Conservation (phyloP, 1,140 invertebrate genomes). For the Zaprionus kolodkinae region DNA sequence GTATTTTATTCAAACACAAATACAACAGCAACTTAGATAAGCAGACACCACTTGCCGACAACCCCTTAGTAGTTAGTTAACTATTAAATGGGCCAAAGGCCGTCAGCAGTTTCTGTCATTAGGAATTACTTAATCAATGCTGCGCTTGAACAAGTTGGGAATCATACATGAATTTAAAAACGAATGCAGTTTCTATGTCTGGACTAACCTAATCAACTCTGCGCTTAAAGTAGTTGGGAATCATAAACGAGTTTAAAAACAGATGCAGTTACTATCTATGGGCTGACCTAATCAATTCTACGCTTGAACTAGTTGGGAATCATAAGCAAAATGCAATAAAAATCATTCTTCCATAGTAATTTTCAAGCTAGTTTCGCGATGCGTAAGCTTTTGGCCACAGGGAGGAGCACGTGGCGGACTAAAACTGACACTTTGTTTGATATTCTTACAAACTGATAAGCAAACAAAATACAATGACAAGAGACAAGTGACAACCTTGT, state of each 20-base stretch:
- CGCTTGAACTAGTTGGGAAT: slow-evolving; percentile 18
- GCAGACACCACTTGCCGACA: neutral
- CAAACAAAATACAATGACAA: neutral
- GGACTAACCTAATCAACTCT: neutral
- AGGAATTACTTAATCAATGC: no score
- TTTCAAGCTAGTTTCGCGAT: neutral
- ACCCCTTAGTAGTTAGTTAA: neutral
- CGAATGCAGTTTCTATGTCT: neutral
- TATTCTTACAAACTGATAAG: neutral
- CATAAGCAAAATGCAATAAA: neutral
- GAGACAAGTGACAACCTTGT: slow-evolving; percentile 25
- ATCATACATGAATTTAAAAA: neutral
- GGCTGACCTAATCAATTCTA: neutral
- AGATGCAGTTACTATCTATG: neutral
- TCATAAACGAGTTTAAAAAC: neutral
- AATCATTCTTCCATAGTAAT: neutral
- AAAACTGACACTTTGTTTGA: slow-evolving; percentile 5
- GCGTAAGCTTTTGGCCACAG: neutral
- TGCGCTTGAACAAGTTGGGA: no score
- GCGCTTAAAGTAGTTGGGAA: slow-evolving; percentile 16
- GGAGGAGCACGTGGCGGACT: slow-evolving; percentile 16
- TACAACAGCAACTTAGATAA: neutral
- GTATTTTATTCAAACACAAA: neutral
- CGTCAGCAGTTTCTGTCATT: no score
- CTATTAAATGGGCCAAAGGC: neutral